phyloP scores from a whole-genome alignment of 1,140 invertebrate species.

The Diabrotica virgifera region DNA sequence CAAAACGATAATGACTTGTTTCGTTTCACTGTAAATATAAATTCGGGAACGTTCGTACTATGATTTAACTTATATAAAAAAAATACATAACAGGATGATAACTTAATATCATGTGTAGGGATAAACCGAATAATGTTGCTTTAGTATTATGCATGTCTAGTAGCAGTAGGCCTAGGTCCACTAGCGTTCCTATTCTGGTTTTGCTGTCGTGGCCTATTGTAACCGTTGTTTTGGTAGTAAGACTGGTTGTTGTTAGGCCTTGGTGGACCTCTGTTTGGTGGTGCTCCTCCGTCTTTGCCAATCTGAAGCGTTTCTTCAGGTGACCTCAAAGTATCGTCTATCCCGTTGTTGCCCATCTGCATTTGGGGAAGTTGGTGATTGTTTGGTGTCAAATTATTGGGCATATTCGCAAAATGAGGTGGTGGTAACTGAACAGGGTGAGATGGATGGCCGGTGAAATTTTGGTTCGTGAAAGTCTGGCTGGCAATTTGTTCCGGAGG shows the following conservation, averaged over 20 bases:
- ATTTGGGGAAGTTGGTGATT: conserved; percentile 24
- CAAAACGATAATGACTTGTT: too few relatives aligned
- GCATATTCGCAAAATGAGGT: conserved; percentile 34
- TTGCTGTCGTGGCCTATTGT: conserved; percentile 36
- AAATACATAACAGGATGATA: conserved; percentile 5
- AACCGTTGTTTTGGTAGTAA: conserved; percentile 42
- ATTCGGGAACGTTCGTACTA: not conserved
- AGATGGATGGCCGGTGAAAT: conserved; percentile 50
- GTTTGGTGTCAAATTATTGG: conserved; percentile 26
- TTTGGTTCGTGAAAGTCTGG: conserved; percentile 78
- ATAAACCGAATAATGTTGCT: not conserved
- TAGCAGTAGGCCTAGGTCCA: conserved; percentile 6
- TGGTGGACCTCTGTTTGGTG: conserved; percentile 22
- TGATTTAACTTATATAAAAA: not conserved
- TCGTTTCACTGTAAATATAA: too few relatives aligned
- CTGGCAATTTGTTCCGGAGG: conserved; percentile 62
- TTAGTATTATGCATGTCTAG: conserved; percentile 11
- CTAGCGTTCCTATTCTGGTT: conserved; percentile 11
- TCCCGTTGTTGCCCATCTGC: conserved; percentile 22
- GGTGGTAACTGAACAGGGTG: conserved; percentile 43
- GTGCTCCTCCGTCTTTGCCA: conserved; percentile 15
- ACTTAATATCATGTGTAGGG: conserved; percentile 7
- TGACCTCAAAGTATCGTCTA: conserved; percentile 20
- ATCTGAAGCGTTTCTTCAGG: conserved; percentile 6
- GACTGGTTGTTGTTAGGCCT: conserved; percentile 36